Evolutionary conservation across 2,113 vertebrate species (phyloP), one percentile per base, ranked within the genome.

Genomic region (Xyrauchen texanus): DNA sequence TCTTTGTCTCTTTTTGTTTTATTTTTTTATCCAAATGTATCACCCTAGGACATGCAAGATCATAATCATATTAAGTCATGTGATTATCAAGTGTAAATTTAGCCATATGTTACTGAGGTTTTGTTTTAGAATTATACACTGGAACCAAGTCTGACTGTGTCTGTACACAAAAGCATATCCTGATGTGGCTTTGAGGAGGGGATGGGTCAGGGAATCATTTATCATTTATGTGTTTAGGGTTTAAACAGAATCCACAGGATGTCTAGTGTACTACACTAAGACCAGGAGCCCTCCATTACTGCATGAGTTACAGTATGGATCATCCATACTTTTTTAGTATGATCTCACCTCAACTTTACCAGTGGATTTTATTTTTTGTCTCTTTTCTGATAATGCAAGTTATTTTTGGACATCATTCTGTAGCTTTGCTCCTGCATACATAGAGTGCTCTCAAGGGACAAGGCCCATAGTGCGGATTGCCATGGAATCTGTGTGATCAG

Each of bases 111-210:
- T 86, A 88, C 85, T 89, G 89, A 92, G 89, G 90, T 92, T 90
- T 82, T 89, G 79, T 88, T 89, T 92, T 91, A 93, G 91, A 91
- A 90, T 87, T 88, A 92, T 93, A 94, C 93, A 94, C 93, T 94
- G 93, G 92, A 94, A 88, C 79, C 82, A 84, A 86, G 89, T 91
- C 85, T 88, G 86, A 89, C 86, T 86, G 1, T 80, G 86, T 90
- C 85, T 84, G 63, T 85, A 83, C 80, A 83, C 45, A 83, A 77
- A 34, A 84, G 78, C 84, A 88, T 61, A 73, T 85, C 77, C 87
- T 86, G 77, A 82, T 84, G 78, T 71, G 62, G 84, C 82, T 87
- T 80, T 34, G 21, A 69, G 73, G 80, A 71, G 81, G 80, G 84
- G 77, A 73, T 34, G 44, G 47, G 68, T 44, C 16, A 34, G 81